Evolutionary conservation across 2,888 invertebrate genomes (phyloP), one percentile per base, ranked within the genome.

Genomic region (Lycia hirtaria): DNA sequence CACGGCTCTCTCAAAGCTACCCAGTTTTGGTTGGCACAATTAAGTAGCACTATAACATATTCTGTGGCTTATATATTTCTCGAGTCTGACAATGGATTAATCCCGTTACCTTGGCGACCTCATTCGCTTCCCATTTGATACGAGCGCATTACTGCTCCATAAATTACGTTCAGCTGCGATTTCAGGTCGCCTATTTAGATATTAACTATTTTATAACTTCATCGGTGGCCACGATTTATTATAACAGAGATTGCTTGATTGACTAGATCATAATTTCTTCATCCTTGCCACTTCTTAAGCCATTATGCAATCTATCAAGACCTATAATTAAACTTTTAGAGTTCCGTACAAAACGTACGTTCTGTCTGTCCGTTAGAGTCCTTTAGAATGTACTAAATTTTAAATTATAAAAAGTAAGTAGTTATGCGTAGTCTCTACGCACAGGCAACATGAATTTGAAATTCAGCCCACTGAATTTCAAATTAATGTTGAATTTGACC

Each of bases 71-170:
- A 20, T 54, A 33, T 44, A 60, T 55, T 66, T 62, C 45, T n/a
- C 61, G 60, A 40, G 51, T 60, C 55, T 58, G 48, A 59, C 47
- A 54, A 63, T 56, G 33, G 54, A 65, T 64, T 50, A 41, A 47
- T 51, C 50, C 40, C 56, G 68, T 72, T 75, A 68, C 63, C 62
- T 67, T 38, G 44, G 52, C 62, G 74, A 74, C 78, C 76, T 77
- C 71, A 74, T 67, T 72, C 66, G 71, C 65, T 67, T 68, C 67
- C 66, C 70, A 33, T 48, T 52, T 41, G 20, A 41, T 33, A 12
- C 47, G 33, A 51, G 15, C 40, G 52, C 47, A 35, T 57, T 56
- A 51, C 40, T 41, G 45, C 45, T 57, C 37, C 35, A 47, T 52
- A 56, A 50, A 47, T 57, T 30, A 52, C 19, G 35, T 52, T 28